phyloP scores from a whole-genome alignment of 2,113 vertebrate species.

The Nematolebias whitei region DNA sequence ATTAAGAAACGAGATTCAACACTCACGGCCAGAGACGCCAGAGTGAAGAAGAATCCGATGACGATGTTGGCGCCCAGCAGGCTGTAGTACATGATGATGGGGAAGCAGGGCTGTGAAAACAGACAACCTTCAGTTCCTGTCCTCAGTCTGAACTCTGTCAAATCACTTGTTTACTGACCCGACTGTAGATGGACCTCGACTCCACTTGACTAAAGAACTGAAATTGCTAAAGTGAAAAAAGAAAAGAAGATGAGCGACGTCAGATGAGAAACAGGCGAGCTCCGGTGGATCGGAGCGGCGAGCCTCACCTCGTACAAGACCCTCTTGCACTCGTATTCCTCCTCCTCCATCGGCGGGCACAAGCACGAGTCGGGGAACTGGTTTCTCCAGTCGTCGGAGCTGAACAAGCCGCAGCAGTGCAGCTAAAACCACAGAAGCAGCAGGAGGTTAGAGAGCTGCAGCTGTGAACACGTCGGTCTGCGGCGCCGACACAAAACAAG shows the following conservation, averaged over 20 bases:
- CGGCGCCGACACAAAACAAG: no score
- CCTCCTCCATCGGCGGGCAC: neutral
- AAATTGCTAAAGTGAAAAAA: neutral
- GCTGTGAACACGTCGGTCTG: no score
- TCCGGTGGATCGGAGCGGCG: neutral
- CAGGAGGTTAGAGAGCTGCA: neutral
- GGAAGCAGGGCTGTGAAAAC: conserved; percentile 50
- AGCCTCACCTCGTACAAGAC: conserved; percentile 5
- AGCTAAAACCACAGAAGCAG: conserved; percentile 38
- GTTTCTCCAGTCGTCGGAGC: conserved; percentile 45
- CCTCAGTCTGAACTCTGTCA: neutral
- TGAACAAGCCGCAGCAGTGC: conserved; percentile 67
- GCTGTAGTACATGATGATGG: neutral
- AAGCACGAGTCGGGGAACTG: conserved; percentile 32
- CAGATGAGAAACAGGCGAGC: neutral
- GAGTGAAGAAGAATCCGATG: conserved; percentile 17
- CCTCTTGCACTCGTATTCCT: neutral
- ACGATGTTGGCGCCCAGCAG: rapidly evolving
- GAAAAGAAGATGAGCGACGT: neutral
- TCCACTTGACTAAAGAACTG: rapidly evolving
- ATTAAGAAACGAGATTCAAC: no score
- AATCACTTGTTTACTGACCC: conserved; percentile 14
- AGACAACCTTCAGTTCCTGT: neutral
- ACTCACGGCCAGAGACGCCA: conserved; percentile 57
- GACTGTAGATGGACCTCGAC: conserved; percentile 13